Evolutionary conservation across 2,888 invertebrate species (phyloP).

Genomic region (Taphrorychus bicolor): DNA sequence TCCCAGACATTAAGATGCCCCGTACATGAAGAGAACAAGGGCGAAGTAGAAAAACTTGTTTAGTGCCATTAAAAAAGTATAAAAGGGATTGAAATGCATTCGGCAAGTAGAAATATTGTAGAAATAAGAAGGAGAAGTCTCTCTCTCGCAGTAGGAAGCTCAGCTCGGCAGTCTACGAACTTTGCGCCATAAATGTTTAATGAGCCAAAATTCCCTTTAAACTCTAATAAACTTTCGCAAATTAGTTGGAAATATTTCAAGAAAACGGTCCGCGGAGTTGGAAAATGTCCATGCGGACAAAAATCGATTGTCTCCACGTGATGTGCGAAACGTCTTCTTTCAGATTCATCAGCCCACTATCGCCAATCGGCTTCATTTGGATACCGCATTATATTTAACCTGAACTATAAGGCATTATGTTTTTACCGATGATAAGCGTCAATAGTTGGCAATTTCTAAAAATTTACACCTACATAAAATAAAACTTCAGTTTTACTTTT

Average conservation of each 20-base stretch:
- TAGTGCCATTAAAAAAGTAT: background rate
- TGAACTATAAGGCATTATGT: too few relatives aligned
- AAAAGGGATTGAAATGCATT: background rate
- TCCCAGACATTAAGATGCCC: too few relatives aligned
- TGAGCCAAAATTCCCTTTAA: conserved; percentile 1
- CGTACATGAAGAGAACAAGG: too few relatives aligned
- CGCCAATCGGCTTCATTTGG: too few relatives aligned
- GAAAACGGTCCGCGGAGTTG: background rate
- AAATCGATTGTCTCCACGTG: background rate
- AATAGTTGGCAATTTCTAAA: too few relatives aligned
- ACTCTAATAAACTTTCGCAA: conserved; percentile 1
- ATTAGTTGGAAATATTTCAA: background rate
- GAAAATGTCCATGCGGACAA: background rate
- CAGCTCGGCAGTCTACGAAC: background rate
- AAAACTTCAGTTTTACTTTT: too few relatives aligned
- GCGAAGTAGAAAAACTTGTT: background rate
- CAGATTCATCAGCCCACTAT: too few relatives aligned
- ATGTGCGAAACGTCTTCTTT: too few relatives aligned
- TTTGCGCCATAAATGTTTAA: conserved; percentile 1
- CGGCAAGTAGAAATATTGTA: too few relatives aligned
- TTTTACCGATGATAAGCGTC: too few relatives aligned
- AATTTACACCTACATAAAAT: too few relatives aligned
- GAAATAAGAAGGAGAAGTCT: background rate
- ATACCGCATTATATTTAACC: too few relatives aligned
- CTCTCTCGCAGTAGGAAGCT: background rate